Conservation (phyloP, 2,888 invertebrate species). For the Cataglyphis livida region DNA sequence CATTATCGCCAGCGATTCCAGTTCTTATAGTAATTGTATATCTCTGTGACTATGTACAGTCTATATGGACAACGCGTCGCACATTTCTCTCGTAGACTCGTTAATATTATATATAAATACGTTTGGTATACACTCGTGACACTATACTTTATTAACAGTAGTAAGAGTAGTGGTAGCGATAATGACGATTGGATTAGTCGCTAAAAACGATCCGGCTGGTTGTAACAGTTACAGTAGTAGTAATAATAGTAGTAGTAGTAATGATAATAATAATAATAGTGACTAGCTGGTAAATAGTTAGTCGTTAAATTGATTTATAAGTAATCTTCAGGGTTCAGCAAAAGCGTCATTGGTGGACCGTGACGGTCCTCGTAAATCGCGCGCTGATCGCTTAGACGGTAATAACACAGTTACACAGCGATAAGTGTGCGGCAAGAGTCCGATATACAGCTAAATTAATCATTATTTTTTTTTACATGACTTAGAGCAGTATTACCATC, state of each 20-base stretch:
- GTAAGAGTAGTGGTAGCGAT: constrained; percentile 75
- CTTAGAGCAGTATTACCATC: constrained; percentile 63
- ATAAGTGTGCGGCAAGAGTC: constrained; percentile 74
- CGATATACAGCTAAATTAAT: constrained; percentile 80
- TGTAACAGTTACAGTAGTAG: constrained; percentile 72
- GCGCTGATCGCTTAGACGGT: constrained; percentile 67
- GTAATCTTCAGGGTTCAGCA: constrained; percentile 63
- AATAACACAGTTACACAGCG: constrained; percentile 74
- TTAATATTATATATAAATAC: constrained; percentile 73
- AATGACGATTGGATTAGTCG: constrained; percentile 70
- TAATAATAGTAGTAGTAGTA: constrained; percentile 56
- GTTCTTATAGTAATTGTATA: constrained; percentile 69
- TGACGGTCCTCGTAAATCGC: constrained; percentile 37
- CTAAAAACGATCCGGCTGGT: constrained; percentile 69
- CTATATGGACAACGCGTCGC: constrained; percentile 77
- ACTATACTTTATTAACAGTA: constrained; percentile 73
- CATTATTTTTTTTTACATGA: constrained; percentile 77
- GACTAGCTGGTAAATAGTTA: constrained; percentile 70
- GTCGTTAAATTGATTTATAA: constrained; percentile 71
- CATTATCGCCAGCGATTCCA: constrained; percentile 24
- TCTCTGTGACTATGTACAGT: constrained; percentile 75
- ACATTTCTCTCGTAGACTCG: constrained; percentile 65
- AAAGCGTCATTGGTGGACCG: constrained; percentile 63
- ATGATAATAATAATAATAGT: constrained; percentile 60
- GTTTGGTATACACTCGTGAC: constrained; percentile 73